A percentile compares a stretch with the other conserved stretches of the same genome.
phyloP scores from a whole-genome alignment of 2,113 vertebrate species.

The Spea multiplicata region DNA sequence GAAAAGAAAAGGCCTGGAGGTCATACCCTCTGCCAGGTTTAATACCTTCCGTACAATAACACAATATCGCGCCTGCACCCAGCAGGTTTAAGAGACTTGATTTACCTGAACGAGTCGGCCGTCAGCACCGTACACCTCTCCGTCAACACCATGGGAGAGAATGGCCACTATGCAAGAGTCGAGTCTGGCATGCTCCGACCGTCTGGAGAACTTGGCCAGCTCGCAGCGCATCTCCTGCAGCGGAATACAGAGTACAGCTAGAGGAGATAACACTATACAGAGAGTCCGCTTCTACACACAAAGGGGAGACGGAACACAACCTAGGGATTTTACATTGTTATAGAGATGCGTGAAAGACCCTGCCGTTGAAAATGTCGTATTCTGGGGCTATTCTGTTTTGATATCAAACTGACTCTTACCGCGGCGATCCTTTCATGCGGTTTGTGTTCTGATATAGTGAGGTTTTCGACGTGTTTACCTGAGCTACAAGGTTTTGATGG shows the following conservation, averaged over 20 bases:
- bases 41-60: no score
- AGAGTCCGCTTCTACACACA: no score
- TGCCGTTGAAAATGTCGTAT: no score
- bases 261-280: neutral
- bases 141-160: constrained; percentile 91
- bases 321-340: no score
- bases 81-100: neutral
- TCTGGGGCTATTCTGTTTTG: no score
- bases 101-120: constrained; percentile 82
- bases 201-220: constrained; percentile 75
- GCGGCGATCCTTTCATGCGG: no score
- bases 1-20: no score
- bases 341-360: no score
- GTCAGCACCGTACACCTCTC: constrained; percentile 86
- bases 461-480: constrained; percentile 63
- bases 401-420: no score
- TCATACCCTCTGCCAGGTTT: no score
- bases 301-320: no score
- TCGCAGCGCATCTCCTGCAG: constrained; percentile 77
- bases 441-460: neutral
- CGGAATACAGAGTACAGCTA: constrained; percentile 2
- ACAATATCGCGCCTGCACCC: neutral
- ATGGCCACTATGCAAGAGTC: constrained; percentile 88
- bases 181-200: constrained; percentile 63
- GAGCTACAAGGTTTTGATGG: constrained; percentile 72